Base-by-base conservation (phyloP, 2,888 invertebrate species). In the Carcina quercana region DNA sequence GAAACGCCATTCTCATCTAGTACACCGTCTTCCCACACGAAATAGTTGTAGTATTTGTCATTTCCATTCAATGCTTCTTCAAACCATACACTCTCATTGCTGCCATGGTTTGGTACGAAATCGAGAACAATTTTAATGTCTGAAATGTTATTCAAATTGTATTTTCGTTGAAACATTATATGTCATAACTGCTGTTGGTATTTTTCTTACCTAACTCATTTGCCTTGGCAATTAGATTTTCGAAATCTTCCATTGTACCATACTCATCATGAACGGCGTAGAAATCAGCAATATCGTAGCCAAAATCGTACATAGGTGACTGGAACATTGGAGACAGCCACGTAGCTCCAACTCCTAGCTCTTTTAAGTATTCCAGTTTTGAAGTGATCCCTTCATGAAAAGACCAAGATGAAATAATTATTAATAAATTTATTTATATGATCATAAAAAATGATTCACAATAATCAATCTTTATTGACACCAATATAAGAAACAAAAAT, bases 51-150 rank as follows among this genome's bases (percentile, higher is more conserved):
- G 63, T 90, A 94, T 1, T 88, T 88, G 33, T 86, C 83, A 28
- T 85, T 32, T 3, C 80, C 75, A 2, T 86, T 79, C 1, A 88
- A 75, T 1, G 95, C 95, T 47, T 88, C 86, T 45, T 83, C 65
- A 61, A 97, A 97, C 97, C 97, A 97, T 21, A 88, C 85, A 55
- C 94, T 93, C 54, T 92, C 85, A 53, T 92, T 88, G 36, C 93
- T 93, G 11, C 91, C 88, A 50, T 94, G 93, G 68, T 91, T 91
- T 1, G 91, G 91, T 10, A 91, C 91, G 38, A 90, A 86, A 56
- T 90, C 90, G 52, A 90, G 62, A 35, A 89, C 75, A 6, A 89
- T 79, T 63, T 86, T 87, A 11, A 89, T 71, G 21, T 64, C 86
- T 86, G 53, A 25, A 14, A n/a, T n/a, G n/a, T n/a, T n/a, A n/a